Evolutionary conservation across 92 coral and sea anemone species (phyloP).

Genomic region (Pocillopora grandis): DNA sequence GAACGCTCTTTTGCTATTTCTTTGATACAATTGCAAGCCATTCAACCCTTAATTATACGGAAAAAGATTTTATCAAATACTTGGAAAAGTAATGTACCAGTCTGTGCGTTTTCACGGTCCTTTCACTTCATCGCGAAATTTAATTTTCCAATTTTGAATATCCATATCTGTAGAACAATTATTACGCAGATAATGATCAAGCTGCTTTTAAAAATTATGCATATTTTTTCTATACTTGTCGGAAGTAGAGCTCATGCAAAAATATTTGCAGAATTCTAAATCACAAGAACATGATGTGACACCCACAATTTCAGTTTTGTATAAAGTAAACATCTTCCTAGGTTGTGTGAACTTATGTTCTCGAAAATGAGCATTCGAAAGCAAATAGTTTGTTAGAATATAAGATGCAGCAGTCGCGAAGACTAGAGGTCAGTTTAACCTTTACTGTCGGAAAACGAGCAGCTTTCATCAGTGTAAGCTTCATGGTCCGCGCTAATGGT

Average conservation of each 20-base stretch:
- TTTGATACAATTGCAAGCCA: background rate
- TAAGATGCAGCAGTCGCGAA: too few relatives aligned
- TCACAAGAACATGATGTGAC: background rate
- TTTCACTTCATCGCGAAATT: background rate
- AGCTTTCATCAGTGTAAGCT: background rate
- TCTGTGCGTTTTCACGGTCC: background rate
- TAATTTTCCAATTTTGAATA: background rate
- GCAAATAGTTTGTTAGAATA: background rate
- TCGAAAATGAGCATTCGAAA: background rate
- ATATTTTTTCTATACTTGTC: background rate
- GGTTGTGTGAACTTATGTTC: background rate
- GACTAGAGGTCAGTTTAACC: too few relatives aligned
- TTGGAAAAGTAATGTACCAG: background rate
- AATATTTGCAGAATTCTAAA: background rate
- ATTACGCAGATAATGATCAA: background rate
- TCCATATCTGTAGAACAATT: constrained; percentile 5
- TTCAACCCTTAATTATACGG: background rate
- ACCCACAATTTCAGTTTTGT: background rate
- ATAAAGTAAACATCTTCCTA: background rate
- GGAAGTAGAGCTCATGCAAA: background rate
- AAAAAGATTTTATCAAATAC: background rate
- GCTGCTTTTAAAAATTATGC: background rate
- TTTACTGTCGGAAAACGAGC: background rate
- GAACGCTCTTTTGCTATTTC: background rate
- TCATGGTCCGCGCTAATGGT: background rate